Conservation (phyloP, 2,888 invertebrate genomes). For the Acleris emargana region DNA sequence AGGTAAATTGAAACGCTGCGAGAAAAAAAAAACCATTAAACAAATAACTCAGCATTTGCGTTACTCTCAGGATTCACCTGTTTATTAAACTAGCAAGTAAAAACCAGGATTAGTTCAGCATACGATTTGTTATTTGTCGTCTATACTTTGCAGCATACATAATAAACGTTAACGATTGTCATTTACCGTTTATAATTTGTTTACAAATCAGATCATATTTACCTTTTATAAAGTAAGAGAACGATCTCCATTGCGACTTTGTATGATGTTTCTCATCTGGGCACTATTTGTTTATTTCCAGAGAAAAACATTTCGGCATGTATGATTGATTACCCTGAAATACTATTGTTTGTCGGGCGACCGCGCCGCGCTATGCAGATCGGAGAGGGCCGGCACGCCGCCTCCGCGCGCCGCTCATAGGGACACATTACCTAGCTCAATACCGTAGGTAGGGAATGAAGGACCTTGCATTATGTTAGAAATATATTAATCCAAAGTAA, state of each 20-base stretch:
- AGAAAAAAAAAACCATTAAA: neutral
- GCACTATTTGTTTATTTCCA: slow-evolving; percentile 29
- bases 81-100: slow-evolving; percentile 9
- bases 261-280: slow-evolving; percentile 29
- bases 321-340: slow-evolving; percentile 34
- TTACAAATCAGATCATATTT: slow-evolving; percentile 34
- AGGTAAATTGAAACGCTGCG: slow-evolving; percentile 10
- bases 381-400: neutral
- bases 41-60: slow-evolving; percentile 1
- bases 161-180: slow-evolving; percentile 31
- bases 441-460: slow-evolving; percentile 48
- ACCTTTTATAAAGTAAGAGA: slow-evolving; percentile 33
- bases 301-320: slow-evolving; percentile 29
- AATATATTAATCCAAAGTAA: slow-evolving; percentile 55
- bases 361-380: slow-evolving; percentile 25
- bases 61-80: slow-evolving; percentile 20
- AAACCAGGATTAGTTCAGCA: slow-evolving; percentile 32
- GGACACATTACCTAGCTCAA: slow-evolving; percentile 19
- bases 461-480: slow-evolving; percentile 56
- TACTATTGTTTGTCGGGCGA: slow-evolving; percentile 29
- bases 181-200: slow-evolving; percentile 30
- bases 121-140: slow-evolving; percentile 23
- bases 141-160: slow-evolving; percentile 31
- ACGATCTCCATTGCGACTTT: slow-evolving; percentile 31
- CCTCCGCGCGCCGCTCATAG: neutral